These are phyloP conservation scores for Misgurnus anguillicaudatus DNA, from an alignment of 2,113 vertebrate genomes.

Conservation along the genomic window DNA sequence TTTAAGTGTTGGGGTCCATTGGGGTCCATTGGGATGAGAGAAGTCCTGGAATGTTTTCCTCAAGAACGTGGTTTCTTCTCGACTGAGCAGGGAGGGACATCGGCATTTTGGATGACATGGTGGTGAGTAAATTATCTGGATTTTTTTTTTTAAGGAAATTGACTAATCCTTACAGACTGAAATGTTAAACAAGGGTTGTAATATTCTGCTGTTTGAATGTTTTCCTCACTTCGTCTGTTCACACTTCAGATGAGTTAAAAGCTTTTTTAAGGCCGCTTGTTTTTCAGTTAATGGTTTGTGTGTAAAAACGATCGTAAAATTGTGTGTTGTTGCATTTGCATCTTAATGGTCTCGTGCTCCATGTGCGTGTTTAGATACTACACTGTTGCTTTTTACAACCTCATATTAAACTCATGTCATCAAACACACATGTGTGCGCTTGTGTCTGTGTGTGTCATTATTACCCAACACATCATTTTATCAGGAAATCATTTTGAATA, in stretches of 20 bases:
- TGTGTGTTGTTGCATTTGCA: conserved; percentile 7
- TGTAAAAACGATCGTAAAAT: not conserved
- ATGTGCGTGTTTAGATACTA: not conserved
- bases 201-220: not conserved
- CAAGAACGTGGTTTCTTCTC: no score
- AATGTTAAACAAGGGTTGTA: not conserved
- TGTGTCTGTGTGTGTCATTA: not conserved
- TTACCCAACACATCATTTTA: no score
- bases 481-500: no score
- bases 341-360: not conserved
- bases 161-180: not conserved
- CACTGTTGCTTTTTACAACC: conserved; percentile 15
- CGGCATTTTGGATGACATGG: no score
- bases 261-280: conserved; percentile 16
- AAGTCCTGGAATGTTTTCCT: no score
- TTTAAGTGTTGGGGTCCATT: no score
- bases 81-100: no score
- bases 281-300: conserved; percentile 11
- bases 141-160: no score
- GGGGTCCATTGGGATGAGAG: no score
- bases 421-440: not conserved
- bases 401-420: not conserved
- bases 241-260: not conserved
- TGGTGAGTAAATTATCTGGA: no score
- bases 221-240: not conserved